Evolutionary conservation across 2,113 vertebrate species (phyloP), one percentile per base, ranked within the genome.

Genomic region (Sylvia atricapilla): DNA sequence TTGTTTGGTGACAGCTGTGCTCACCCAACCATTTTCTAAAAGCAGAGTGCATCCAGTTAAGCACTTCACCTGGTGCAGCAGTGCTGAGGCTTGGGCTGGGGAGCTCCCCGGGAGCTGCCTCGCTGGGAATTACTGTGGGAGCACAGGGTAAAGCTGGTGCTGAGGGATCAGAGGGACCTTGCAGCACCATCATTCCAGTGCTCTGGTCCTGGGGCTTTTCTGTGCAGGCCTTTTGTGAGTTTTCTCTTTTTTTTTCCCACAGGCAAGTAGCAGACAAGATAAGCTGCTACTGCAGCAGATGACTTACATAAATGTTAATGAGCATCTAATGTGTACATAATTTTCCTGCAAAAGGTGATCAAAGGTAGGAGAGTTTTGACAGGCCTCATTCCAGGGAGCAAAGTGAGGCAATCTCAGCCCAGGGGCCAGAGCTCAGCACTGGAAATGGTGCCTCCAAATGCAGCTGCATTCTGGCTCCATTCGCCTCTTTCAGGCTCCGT

Each of bases 1-100:
- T 66, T 94, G 84, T 93, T 94, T 80, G 89, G 95, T 95, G 93
- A 94, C 93, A 95, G 89, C 92, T 97, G 96, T 94, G 93, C 94
- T 97, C 95, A 93, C 58, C 85, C 56, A 95, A 96, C 90, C 90
- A 80, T 95, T 85, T 80, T 88, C 63, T 80, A 77, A 83, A 85
- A 93, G 94, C 87, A 66, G 84, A 91, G 75, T 1, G 1, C 58
- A 82, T 87, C 78, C 91, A 88, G 87, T 95, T 91, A 94, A 87
- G 87, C 62, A 75, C 84, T 87, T 91, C 85, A 85, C 90, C 85
- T 88, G 82, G 79, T 72, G 12, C 3, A 82, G 90, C 59, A 30
- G 60, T 2, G 1, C 50, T 13, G 28, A 37, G 90, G 44, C 70
- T 69, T 53, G 47, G 69, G 75, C 78, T 49, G 87, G 44, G 72